Evolutionary conservation across 2,888 invertebrate species (phyloP).

Genomic region (Bedellia somnulentella): DNA sequence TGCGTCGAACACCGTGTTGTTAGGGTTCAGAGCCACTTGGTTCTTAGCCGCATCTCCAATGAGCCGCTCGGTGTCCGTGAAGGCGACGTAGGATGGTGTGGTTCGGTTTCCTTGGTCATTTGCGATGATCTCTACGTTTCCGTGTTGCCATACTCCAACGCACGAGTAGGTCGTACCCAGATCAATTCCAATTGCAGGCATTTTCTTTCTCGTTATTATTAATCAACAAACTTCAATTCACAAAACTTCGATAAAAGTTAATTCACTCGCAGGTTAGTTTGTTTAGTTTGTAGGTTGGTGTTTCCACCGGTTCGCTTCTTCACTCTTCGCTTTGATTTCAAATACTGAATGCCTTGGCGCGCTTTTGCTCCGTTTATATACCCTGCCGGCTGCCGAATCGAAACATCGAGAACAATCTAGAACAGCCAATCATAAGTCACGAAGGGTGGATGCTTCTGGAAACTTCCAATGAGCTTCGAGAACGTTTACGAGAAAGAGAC

Average conservation of each 20-base stretch:
- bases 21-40: constrained; percentile 77
- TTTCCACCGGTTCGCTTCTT: constrained; percentile 17
- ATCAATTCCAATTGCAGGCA: constrained; percentile 58
- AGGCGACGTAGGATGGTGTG: constrained; percentile 86
- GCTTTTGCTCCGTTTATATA: constrained; percentile 19
- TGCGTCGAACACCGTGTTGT: constrained; percentile 72
- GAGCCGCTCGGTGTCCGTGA: constrained; percentile 66
- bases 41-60: constrained; percentile 88
- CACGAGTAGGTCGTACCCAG: constrained; percentile 88
- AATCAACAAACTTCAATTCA: too few species aligned
- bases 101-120: constrained; percentile 89
- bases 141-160: constrained; percentile 83
- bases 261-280: too few species aligned
- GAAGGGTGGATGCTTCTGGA: constrained; percentile 21
- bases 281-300: constrained; percentile 10
- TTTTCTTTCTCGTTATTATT: constrained; percentile 15
- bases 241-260: constrained; percentile 22
- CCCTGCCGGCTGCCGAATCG: constrained; percentile 18
- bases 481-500: background rate
- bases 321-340: constrained; percentile 24
- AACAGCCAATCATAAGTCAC: constrained; percentile 25
- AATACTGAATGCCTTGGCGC: constrained; percentile 32
- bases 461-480: constrained; percentile 14
- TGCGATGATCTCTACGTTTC: constrained; percentile 81
- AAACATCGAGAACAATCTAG: constrained; percentile 25